Conservation (phyloP, 2,888 invertebrate species). For the Sinotaia quadrata region DNA sequence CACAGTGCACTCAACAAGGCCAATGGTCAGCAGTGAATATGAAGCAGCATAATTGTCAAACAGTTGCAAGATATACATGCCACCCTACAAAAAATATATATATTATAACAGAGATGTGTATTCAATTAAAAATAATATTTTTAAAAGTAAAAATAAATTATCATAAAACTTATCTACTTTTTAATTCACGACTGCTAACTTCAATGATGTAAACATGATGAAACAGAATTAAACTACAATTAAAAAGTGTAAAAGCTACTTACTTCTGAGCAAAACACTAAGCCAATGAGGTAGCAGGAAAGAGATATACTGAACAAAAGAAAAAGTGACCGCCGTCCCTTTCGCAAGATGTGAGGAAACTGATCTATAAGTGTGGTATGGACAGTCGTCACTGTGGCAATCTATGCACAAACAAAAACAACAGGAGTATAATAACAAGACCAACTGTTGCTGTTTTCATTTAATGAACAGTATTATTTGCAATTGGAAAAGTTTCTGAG, state of each 20-base stretch:
- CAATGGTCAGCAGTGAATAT: conserved; percentile 75
- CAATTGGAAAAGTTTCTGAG: too few species aligned
- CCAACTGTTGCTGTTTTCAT: too few species aligned
- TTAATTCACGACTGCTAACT: too few species aligned
- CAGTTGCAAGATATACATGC: conserved; percentile 74
- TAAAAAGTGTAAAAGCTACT: conserved; percentile 8
- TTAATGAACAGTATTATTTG: too few species aligned
- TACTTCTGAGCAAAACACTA: conserved; percentile 67
- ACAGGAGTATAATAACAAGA: background rate
- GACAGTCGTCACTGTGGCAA: conserved; percentile 75
- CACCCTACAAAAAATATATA: conserved; percentile 66
- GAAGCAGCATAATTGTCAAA: conserved; percentile 75
- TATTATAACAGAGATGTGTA: too few species aligned
- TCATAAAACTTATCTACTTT: too few species aligned
- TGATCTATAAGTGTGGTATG: conserved; percentile 75
- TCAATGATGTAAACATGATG: too few species aligned
- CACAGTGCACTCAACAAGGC: conserved; percentile 76
- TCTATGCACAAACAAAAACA: conserved; percentile 57
- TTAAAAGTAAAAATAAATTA: background rate
- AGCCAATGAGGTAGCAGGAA: conserved; percentile 69
- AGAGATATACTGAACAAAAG: conserved; percentile 68
- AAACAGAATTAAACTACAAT: too few species aligned
- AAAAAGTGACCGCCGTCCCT: conserved; percentile 61
- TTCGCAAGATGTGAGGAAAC: conserved; percentile 72
- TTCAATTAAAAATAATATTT: too few species aligned